Evolutionary conservation across 2,113 vertebrate genomes (phyloP), one percentile per base, ranked within the genome.

Genomic region (Rynchops niger): DNA sequence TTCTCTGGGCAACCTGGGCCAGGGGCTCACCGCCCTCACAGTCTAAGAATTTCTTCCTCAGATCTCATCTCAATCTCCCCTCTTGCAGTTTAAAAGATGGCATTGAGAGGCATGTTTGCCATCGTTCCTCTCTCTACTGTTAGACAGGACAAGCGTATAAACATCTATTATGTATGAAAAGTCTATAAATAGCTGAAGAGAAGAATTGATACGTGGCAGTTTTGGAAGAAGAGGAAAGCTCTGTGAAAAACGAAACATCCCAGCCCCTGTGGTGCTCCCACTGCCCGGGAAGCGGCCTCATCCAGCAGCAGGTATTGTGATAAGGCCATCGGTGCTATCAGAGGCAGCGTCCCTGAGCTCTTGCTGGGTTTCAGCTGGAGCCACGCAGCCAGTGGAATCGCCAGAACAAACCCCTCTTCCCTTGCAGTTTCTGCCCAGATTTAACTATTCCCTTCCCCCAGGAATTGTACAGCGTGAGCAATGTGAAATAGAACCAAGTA

Each of bases 201-300:
- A 50, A 30, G 30, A 32, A 32, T 12, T 22, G n/a, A 18, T 15
- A 2, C 1, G 0, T 27, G 63, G 29, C 34, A 23, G 22, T 23
- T 32, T 71, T 73, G 58, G 56, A 67, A 71, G 50, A 49, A 78
- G 23, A 42, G 20, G n/a, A 43, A 53, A 25, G 29, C 19, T 82
- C 40, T 66, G 43, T 80, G 82, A 53, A 86, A 79, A 38, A 9
- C 13, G 34, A 74, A 52, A 9, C 21, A 0, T 1, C 38, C n/a
- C 20, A 23, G 34, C n/a, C 17, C 67, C 86, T 86, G 86, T 45
- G 85, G 86, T 17, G 63, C 50, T 50, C 53, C 80, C 0, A 2
- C 76, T 88, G 27, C 6, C 42, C 1, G 32, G 90, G 83, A 66
- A 23, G 56, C 43, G 47, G 43, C 73, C 49, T 23, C 9, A 4